phyloP scores from a whole-genome alignment of 2,797 vertebrate species.

The Pangasius sanitwongsei region DNA sequence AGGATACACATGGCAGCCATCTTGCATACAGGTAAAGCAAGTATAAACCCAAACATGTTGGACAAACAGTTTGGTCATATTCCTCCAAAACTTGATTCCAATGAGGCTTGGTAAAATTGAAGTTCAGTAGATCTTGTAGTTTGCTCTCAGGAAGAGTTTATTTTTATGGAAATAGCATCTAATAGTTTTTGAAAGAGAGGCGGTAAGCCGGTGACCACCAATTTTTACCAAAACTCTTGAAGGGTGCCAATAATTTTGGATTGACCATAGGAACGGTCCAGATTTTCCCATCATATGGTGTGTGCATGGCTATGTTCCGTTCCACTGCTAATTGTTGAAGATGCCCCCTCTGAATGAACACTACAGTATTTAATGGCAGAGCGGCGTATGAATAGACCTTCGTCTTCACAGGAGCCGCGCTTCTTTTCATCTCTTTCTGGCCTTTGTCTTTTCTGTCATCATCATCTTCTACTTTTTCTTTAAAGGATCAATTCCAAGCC shows the following conservation, averaged over 20 bases:
- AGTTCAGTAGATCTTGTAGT: neutral
- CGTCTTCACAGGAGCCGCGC: conserved; percentile 35
- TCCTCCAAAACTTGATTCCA: neutral
- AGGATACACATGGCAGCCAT: neutral
- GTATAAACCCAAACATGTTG: neutral
- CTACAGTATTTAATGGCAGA: conserved; percentile 32
- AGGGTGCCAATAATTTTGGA: neutral
- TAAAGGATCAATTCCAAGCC: conserved; percentile 49
- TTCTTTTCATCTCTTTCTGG: conserved; percentile 51
- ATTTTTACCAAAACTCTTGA: neutral
- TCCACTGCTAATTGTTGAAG: neutral
- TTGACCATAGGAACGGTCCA: neutral
- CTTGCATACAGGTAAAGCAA: neutral
- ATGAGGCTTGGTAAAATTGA: neutral
- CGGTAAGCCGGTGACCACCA: neutral
- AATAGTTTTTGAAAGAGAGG: neutral
- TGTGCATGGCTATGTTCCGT: neutral
- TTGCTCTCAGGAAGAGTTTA: neutral
- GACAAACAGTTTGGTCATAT: neutral
- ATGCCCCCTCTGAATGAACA: conserved; percentile 27
- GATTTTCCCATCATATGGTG: neutral
- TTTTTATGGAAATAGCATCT: neutral
- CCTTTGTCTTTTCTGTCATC: conserved; percentile 41
- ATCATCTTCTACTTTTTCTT: conserved; percentile 34
- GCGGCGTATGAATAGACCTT: conserved; percentile 5